phyloP scores from a whole-genome alignment of 2,797 vertebrate species.

The Poeciliopsis gracilis region DNA sequence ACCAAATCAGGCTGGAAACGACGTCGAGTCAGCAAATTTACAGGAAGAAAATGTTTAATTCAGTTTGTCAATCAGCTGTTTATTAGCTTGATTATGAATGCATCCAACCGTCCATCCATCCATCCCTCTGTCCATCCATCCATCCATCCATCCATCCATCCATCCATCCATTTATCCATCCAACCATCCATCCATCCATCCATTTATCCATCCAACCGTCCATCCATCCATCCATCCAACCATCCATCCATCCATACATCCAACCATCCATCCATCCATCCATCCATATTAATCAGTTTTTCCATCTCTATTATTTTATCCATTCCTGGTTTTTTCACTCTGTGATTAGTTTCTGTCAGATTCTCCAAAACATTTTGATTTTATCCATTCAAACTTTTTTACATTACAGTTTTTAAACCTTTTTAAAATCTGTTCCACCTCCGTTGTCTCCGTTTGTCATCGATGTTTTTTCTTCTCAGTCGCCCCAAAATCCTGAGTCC shows the following conservation, averaged over 20 bases:
- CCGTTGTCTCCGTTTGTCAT: neutral
- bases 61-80: neutral
- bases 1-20: neutral
- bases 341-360: too few species aligned
- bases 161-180: fast-evolving
- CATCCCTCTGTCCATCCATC: neutral
- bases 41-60: neutral
- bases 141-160: neutral
- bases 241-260: too few species aligned
- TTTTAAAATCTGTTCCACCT: neutral
- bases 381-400: neutral
- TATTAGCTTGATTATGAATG: too few species aligned
- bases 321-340: neutral
- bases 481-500: neutral
- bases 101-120: too few species aligned
- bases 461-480: neutral
- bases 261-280: too few species aligned
- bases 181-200: too few species aligned
- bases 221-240: too few species aligned
- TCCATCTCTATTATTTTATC: neutral
- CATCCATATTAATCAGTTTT: neutral
- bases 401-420: neutral
- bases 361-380: too few species aligned
- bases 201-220: neutral
- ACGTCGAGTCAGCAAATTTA: too few species aligned